phyloP scores from a whole-genome alignment of 1,140 invertebrate genomes.

The Eriosoma lanigerum region DNA sequence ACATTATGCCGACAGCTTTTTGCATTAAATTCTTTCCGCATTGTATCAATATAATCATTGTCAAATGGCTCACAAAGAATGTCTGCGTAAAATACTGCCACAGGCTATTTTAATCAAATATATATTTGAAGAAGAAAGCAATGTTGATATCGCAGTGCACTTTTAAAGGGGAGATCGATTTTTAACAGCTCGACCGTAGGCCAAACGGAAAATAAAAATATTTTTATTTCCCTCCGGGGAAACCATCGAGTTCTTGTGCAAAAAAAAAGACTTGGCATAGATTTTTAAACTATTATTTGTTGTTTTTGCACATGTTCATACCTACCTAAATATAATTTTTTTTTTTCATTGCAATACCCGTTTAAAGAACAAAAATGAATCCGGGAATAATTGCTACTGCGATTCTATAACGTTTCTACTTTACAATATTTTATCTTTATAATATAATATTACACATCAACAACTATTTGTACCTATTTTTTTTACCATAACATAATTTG shows the following conservation, averaged over 20 bases:
- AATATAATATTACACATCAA: too few species aligned
- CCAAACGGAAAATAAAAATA: conserved; percentile 5
- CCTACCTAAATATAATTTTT: conserved; percentile 34
- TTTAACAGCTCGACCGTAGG: conserved; percentile 14
- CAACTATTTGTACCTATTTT: too few species aligned
- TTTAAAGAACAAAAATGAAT: conserved; percentile 23
- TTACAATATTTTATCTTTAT: too few species aligned
- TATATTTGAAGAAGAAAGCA: conserved; percentile 7
- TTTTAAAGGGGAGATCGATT: conserved; percentile 28
- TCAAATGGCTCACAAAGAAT: conserved; percentile 1
- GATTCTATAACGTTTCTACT: neutral
- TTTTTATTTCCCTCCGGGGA: conserved; percentile 11
- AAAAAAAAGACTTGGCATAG: neutral
- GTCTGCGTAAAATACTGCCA: conserved; percentile 31
- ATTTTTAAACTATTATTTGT: neutral
- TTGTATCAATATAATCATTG: conserved; percentile 46
- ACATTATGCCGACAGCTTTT: conserved; percentile 4
- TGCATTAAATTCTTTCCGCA: neutral
- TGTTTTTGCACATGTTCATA: neutral
- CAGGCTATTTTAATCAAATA: conserved; percentile 49
- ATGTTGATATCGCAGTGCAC: neutral
- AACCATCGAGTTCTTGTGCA: neutral
- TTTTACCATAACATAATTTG: too few species aligned
- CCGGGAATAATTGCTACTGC: neutral
- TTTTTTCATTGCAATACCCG: neutral